These are phyloP conservation scores for Cynodonichthys magdalenae DNA, from an alignment of 2,797 vertebrate genomes.

Conservation along the genomic window DNA sequence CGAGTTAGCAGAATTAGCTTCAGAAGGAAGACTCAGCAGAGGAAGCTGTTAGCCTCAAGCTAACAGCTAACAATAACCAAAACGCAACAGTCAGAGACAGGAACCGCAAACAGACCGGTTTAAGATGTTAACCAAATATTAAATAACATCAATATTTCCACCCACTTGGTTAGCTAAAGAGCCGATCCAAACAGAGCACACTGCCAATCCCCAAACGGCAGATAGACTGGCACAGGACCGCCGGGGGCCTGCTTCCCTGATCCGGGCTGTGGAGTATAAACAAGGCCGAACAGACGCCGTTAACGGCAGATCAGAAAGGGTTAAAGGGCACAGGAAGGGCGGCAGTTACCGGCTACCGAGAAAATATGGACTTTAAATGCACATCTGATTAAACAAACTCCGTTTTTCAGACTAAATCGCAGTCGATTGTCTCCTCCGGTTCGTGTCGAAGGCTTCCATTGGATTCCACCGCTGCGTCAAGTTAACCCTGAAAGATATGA, in stretches of 20 bases:
- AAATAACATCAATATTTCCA: accelerated
- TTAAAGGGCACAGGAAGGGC: neutral
- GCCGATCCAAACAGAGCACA: conserved; percentile 50
- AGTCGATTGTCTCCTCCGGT: conserved; percentile 77
- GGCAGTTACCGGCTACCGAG: neutral
- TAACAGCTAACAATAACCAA: conserved; percentile 69
- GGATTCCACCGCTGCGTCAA: conserved; percentile 67
- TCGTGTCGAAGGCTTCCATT: conserved; percentile 79
- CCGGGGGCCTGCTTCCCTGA: conserved; percentile 76
- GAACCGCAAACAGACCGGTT: too few species aligned
- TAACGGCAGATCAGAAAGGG: neutral
- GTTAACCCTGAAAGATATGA: neutral
- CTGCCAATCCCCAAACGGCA: conserved; percentile 46
- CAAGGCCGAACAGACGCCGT: conserved; percentile 61
- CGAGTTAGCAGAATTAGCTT: conserved; percentile 46
- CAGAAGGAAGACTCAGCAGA: conserved; percentile 29
- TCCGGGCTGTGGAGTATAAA: conserved; percentile 76
- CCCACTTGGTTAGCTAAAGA: conserved; percentile 74
- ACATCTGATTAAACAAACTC: neutral
- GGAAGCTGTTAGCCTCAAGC: conserved; percentile 39
- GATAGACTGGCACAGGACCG: conserved; percentile 42
- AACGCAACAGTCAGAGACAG: neutral
- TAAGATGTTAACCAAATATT: accelerated
- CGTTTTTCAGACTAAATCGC: conserved; percentile 49
- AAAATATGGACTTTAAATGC: neutral